Conservation (phyloP, 37 sponge, comb jelly and placozoan species). For the Aplysina aerophoba region DNA sequence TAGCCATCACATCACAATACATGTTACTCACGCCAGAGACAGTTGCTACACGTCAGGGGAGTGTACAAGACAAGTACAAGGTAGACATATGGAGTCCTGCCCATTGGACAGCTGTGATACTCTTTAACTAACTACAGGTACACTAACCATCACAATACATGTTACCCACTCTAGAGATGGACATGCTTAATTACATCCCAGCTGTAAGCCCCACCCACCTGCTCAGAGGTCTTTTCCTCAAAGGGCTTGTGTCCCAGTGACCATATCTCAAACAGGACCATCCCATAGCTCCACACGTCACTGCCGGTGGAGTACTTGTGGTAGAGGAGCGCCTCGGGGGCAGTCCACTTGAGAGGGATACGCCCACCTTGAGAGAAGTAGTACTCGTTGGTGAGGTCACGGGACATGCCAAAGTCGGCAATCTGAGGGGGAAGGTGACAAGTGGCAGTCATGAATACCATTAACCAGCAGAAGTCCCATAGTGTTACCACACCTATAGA, state of each 20-base stretch:
- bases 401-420: constrained; percentile 40
- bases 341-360: constrained; percentile 46
- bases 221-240: background rate
- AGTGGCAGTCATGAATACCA: too few species aligned
- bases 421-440: constrained; percentile 5
- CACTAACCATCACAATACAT: too few species aligned
- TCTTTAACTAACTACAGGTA: too few species aligned
- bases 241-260: constrained; percentile 25
- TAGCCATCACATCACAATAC: too few species aligned
- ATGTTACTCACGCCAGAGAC: too few species aligned
- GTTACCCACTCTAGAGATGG: too few species aligned
- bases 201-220: background rate
- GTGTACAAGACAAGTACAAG: too few species aligned
- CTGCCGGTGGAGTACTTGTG: constrained; percentile 6
- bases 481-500: too few species aligned
- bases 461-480: too few species aligned
- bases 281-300: constrained; percentile 29
- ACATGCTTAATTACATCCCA: background rate
- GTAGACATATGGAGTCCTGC: too few species aligned
- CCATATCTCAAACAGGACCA: constrained; percentile 33
- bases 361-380: constrained; percentile 1
- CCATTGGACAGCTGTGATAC: too few species aligned
- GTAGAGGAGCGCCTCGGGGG: constrained; percentile 33
- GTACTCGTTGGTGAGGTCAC: constrained; percentile 26
- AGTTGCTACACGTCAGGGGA: too few species aligned